Evolutionary conservation across 2,797 vertebrate species (phyloP).

Genomic region (Pagetopsis macropterus): DNA sequence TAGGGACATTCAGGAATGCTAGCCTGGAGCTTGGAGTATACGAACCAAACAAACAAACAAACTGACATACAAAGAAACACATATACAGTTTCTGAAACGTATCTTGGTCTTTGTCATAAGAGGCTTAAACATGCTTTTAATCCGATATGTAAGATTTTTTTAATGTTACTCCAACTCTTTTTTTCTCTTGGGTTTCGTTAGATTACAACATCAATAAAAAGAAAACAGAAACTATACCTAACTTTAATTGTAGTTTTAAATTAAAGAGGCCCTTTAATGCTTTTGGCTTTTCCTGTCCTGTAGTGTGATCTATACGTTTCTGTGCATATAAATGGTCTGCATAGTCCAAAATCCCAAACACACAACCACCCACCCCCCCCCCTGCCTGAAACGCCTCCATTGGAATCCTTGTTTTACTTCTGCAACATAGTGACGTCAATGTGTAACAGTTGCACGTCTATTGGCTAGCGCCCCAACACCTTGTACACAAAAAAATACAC

Average conservation of each 20-base stretch:
- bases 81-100: slow-evolving; percentile 10
- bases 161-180: background rate
- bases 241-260: background rate
- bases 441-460: no score
- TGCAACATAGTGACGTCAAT: no score
- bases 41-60: slow-evolving; percentile 29
- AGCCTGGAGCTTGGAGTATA: slow-evolving; percentile 45
- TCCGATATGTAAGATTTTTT: background rate
- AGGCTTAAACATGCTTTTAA: background rate
- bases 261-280: no score
- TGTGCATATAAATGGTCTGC: no score
- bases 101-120: slow-evolving; percentile 6
- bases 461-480: no score
- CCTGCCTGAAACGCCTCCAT: no score
- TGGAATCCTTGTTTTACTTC: no score
- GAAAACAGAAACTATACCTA: background rate
- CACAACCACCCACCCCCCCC: no score
- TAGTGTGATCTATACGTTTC: no score
- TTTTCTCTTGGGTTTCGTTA: background rate
- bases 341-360: no score
- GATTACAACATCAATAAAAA: slow-evolving; percentile 1
- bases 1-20: slow-evolving; percentile 45
- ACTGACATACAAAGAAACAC: slow-evolving; percentile 32
- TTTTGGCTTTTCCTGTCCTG: no score
- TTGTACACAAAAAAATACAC: no score